A percentile compares a stretch with the other conserved stretches of the same genome.
Evolutionary conservation across 37 sponge, comb jelly and placozoan genomes (phyloP).

Genomic region (Mnemiopsis leidyi): DNA sequence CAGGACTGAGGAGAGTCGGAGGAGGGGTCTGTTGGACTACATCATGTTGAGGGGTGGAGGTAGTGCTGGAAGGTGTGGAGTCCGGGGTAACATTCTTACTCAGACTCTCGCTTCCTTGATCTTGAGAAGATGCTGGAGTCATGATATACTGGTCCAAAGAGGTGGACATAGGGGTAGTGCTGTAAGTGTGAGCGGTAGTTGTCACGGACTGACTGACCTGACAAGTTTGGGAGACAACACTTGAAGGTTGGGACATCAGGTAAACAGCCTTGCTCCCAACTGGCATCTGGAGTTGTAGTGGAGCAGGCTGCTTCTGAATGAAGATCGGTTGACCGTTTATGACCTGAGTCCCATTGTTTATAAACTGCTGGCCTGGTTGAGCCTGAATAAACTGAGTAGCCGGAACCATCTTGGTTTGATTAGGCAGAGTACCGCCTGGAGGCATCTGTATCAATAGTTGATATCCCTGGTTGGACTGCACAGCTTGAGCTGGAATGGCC

Average conservation of each 20-base stretch:
- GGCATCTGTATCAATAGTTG: conserved; percentile 34
- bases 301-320: not conserved
- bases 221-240: not conserved
- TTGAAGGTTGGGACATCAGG: conserved; percentile 7
- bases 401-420: not conserved
- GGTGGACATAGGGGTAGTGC: not conserved
- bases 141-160: not conserved
- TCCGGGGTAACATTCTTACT: not conserved
- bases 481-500: conserved; percentile 30
- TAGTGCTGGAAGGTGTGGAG: not conserved
- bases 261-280: not conserved
- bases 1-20: conserved; percentile 8
- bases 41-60: not conserved
- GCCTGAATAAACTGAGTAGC: conserved; percentile 14
- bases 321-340: not conserved
- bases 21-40: conserved; percentile 22
- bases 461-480: not conserved
- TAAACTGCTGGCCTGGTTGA: not conserved
- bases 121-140: not conserved
- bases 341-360: not conserved
- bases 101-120: not conserved
- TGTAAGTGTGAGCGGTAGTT: not conserved
- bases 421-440: not conserved
- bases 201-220: not conserved
- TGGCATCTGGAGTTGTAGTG: conserved; percentile 25